Conservation (phyloP, 2,888 invertebrate genomes). For the Ecliptopera silaceata region DNA sequence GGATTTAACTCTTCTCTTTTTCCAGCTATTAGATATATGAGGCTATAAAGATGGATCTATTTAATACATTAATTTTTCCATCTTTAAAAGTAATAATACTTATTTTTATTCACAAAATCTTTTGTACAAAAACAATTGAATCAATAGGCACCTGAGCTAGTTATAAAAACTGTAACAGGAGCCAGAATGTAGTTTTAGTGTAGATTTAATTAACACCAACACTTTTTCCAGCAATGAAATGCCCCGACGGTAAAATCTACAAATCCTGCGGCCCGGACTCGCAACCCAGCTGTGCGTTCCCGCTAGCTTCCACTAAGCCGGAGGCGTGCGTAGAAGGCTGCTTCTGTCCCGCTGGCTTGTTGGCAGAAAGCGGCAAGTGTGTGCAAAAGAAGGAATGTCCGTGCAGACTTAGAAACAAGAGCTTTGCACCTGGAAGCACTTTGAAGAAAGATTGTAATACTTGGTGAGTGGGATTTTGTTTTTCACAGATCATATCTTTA, state of each 20-base stretch:
- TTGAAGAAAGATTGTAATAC: conserved; percentile 93
- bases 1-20: too few relatives aligned
- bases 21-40: too few relatives aligned
- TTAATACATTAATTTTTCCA: too few relatives aligned
- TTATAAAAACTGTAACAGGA: too few relatives aligned
- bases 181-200: too few relatives aligned
- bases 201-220: too few relatives aligned
- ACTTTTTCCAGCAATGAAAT: conserved; percentile 86
- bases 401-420: conserved; percentile 88
- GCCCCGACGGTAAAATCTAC: conserved; percentile 89
- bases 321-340: conserved; percentile 92
- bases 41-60: too few relatives aligned
- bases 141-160: too few relatives aligned
- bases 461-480: conserved; percentile 79
- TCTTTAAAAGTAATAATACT: too few relatives aligned
- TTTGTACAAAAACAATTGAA: too few relatives aligned
- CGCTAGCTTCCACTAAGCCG: conserved; percentile 45
- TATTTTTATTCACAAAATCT: too few relatives aligned
- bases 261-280: conserved; percentile 89
- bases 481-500: too few relatives aligned
- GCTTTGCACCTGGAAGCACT: conserved; percentile 86
- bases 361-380: conserved; percentile 89
- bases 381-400: conserved; percentile 89
- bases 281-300: conserved; percentile 88
- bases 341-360: conserved; percentile 91